Conservation (phyloP, 2,113 vertebrate genomes). For the Sorex fumeus region DNA sequence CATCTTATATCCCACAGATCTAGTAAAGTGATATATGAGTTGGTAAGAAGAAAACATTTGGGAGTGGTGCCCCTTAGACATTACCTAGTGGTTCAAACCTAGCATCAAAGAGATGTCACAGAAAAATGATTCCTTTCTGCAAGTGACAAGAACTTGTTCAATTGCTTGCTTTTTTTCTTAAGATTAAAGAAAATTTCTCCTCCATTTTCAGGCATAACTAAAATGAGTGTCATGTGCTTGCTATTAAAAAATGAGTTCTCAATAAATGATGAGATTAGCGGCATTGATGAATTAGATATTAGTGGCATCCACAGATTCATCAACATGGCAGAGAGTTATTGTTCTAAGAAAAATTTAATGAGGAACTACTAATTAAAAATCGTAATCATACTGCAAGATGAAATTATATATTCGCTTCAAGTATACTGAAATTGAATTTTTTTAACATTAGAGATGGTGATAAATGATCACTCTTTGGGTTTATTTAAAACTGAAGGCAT, state of each 20-base stretch:
- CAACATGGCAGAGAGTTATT: background rate
- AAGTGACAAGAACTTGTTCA: background rate
- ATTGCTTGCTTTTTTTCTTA: background rate
- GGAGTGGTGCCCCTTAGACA: background rate
- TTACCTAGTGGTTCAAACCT: background rate
- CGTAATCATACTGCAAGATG: background rate
- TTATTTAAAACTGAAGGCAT: conserved; percentile 9
- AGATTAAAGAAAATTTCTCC: conserved; percentile 6
- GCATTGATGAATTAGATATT: background rate
- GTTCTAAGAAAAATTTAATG: background rate
- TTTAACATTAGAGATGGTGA: background rate
- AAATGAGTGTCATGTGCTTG: background rate
- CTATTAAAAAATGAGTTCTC: background rate
- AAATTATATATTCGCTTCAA: background rate
- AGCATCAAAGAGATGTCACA: background rate
- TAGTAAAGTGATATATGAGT: background rate
- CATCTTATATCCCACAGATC: background rate
- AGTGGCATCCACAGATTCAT: background rate
- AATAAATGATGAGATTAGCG: background rate
- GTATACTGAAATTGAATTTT: conserved; percentile 34
- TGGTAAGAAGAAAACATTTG: background rate
- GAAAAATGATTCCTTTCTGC: background rate
- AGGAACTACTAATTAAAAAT: background rate
- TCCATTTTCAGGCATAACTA: background rate
- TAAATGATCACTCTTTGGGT: background rate